Conservation (phyloP, 1,140 invertebrate species). For the Colletes gigas region DNA sequence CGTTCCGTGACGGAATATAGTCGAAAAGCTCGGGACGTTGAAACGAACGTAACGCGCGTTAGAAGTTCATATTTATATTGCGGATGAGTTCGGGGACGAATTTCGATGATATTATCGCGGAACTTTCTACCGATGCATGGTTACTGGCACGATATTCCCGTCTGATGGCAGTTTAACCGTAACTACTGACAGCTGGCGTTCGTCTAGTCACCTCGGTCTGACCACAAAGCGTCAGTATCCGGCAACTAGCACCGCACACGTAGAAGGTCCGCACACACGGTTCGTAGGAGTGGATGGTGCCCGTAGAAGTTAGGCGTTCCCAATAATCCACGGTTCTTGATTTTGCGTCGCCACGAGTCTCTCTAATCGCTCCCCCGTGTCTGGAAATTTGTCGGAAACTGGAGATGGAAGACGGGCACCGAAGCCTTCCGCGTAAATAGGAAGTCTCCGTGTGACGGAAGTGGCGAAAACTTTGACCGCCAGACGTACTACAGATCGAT, state of each 20-base stretch:
- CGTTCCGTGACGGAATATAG: too few relatives aligned
- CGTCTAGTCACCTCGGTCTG: slow-evolving; percentile 20
- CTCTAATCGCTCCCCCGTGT: background rate
- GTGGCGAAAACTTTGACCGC: background rate
- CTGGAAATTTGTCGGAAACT: slow-evolving; percentile 18
- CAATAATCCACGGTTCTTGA: slow-evolving; percentile 42
- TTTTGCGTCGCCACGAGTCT: slow-evolving; percentile 2
- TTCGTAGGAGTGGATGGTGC: slow-evolving; percentile 1
- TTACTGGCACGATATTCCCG: background rate
- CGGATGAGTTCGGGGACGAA: background rate
- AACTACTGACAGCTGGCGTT: slow-evolving; percentile 47
- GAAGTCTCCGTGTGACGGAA: background rate
- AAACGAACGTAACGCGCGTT: too few relatives aligned
- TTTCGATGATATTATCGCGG: slow-evolving; percentile 13
- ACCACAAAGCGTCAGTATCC: slow-evolving; percentile 53
- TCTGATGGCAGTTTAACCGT: slow-evolving; percentile 27
- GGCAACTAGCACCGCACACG: background rate
- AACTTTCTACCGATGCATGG: background rate
- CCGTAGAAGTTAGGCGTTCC: slow-evolving; percentile 15
- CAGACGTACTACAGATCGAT: background rate
- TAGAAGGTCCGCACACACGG: slow-evolving; percentile 4
- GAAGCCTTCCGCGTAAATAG: slow-evolving; percentile 5
- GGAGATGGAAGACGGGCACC: background rate
- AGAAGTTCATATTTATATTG: background rate
- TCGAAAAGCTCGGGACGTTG: too few relatives aligned